Percentiles rank a stretch among this genome's conserved stretches.
Evolutionary conservation across 2,113 vertebrate species (phyloP).

Genomic region (Ptyas mucosa): DNA sequence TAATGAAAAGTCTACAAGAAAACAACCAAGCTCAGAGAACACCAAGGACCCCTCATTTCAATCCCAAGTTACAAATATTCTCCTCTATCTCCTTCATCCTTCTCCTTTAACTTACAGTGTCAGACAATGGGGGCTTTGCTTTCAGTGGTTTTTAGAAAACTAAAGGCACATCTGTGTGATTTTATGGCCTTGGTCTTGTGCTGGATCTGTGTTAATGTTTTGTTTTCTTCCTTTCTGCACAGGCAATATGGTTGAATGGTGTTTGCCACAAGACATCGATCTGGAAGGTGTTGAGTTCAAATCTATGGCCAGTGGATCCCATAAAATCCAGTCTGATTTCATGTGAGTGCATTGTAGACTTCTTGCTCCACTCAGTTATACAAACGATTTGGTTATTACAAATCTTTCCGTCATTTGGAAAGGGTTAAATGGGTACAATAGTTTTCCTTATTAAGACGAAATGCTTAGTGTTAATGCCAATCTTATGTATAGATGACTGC

Average conservation of each 20-base stretch:
- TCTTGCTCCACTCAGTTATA: background rate
- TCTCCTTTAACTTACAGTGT: background rate
- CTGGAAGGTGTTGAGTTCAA: conserved; percentile 98
- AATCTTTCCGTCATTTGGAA: background rate
- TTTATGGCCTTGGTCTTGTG: background rate
- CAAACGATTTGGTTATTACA: background rate
- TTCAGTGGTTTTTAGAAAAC: background rate
- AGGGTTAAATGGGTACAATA: background rate
- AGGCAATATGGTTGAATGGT: conserved; percentile 99
- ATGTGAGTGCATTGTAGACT: conserved; percentile 77
- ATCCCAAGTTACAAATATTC: no score
- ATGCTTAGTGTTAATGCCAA: background rate
- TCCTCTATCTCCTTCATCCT: background rate
- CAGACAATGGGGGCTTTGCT: background rate
- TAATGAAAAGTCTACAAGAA: no score
- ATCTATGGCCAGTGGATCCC: conserved; percentile 97
- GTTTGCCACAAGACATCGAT: conserved; percentile 91
- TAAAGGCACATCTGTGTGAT: background rate
- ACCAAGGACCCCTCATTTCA: no score
- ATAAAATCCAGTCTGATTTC: conserved; percentile 92
- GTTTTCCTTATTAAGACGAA: background rate
- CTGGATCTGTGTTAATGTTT: background rate
- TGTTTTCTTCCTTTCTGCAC: background rate
- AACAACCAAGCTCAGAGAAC: no score
- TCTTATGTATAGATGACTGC: background rate